Evolutionary conservation across 2,797 vertebrate genomes (phyloP), one percentile per base, ranked within the genome.

Genomic region (Galagoides demidoff): DNA sequence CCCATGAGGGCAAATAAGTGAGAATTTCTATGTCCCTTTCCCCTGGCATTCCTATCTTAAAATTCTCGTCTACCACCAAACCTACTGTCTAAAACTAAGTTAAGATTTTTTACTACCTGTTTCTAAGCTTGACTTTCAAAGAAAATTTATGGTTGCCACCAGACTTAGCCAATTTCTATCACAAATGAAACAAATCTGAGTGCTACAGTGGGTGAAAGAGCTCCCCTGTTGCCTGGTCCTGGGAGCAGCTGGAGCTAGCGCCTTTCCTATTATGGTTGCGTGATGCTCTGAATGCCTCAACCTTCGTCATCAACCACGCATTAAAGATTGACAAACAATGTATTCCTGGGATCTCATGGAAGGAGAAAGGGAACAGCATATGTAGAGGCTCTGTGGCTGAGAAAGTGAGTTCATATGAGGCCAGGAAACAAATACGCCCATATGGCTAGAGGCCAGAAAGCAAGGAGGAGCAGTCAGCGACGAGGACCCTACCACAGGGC

Each of bases 1-100:
- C 7, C 16, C 52, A 77, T 11, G n/a, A 87, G n/a, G 55, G 63
- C 63, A 85, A 92, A 73, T 49, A 39, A 68, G 12, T 59, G 29
- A 43, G 12, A 81, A 90, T 83, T 88, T 85, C 73, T 74, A 7
- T 23, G n/a, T 82, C 52, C n/a, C 19, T 93, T 95, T 89, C 31
- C 68, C 52, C 49, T 61, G 29, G 8, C 39, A 57, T 73, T 70
- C n/a, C 23, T 12, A 55, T 43, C 85, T 61, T 4, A 16, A 37
- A 86, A 49, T 84, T 87, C 19, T 90, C 55, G 39, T 71, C 34
- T 79, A 71, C 43, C 43, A 59, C 96, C 85, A 83, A 92, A 83
- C 16, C 16, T 37, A 90, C 12, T 70, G 23, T 78, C 25, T 2
- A 73, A 66, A 66, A 81, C 27, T 59, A 94, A 90, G 34, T 31